Percentiles rank a stretch among this genome's conserved stretches.
These are phyloP conservation scores for Coptodon bakossiorum DNA, from an alignment of 2,113 vertebrate species.

Conservation along the genomic window DNA sequence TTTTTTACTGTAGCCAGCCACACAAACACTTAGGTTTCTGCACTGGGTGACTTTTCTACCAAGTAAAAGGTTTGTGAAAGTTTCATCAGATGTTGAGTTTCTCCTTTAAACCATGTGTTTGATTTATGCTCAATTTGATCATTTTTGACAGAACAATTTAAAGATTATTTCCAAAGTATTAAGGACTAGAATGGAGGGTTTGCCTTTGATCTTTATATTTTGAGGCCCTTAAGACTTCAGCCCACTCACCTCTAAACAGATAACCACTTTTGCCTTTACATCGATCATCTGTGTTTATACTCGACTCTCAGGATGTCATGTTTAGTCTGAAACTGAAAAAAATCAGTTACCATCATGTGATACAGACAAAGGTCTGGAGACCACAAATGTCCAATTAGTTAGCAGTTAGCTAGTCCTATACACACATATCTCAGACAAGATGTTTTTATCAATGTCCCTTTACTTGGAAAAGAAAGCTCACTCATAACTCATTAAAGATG, in stretches of 20 bases:
- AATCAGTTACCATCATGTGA: neutral
- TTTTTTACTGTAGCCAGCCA: neutral
- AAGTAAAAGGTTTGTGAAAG: neutral
- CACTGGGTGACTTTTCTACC: neutral
- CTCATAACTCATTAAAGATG: neutral
- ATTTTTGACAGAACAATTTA: neutral
- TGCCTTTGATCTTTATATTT: neutral
- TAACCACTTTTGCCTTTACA: neutral
- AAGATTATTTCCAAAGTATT: neutral
- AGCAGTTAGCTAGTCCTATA: neutral
- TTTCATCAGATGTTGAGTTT: neutral
- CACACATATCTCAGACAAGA: neutral
- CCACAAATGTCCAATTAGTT: neutral
- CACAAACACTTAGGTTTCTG: neutral
- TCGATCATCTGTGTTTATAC: neutral
- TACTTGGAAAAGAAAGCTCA: neutral
- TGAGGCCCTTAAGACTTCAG: neutral
- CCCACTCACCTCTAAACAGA: neutral
- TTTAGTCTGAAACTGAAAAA: neutral
- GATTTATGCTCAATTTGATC: neutral
- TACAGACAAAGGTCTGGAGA: neutral
- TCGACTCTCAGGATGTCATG: neutral
- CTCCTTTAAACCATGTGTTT: neutral
- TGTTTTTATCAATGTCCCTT: neutral
- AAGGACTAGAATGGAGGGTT: neutral